Evolutionary conservation across 2,113 vertebrate species (phyloP).

Genomic region (Misgurnus mizolepis): DNA sequence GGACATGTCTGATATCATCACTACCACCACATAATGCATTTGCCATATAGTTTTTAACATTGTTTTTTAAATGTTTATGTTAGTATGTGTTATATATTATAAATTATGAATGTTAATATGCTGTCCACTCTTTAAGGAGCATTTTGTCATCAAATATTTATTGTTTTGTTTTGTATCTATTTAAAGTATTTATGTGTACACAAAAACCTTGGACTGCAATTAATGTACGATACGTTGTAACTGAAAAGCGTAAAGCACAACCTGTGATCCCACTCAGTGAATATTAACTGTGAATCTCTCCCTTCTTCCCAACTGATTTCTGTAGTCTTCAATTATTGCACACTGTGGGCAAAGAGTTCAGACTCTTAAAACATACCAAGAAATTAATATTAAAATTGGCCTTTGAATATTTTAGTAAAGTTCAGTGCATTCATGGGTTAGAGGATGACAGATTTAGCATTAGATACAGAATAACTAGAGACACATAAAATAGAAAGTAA

Average conservation of each 20-base stretch:
- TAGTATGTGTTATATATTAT: no score
- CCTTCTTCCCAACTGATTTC: background rate
- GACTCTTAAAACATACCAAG: constrained; percentile 37
- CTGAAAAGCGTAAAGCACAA: background rate
- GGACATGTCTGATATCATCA: no score
- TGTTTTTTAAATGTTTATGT: no score
- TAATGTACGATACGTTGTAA: background rate
- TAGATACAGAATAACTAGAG: constrained; percentile 16
- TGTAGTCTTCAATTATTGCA: constrained; percentile 17
- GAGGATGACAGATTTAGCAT: constrained; percentile 7
- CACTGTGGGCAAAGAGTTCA: background rate
- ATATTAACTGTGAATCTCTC: background rate
- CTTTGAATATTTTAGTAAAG: constrained; percentile 36
- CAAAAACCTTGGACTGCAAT: background rate
- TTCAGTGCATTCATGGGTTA: constrained; percentile 13
- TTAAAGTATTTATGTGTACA: background rate
- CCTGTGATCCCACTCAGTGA: constrained; percentile 9
- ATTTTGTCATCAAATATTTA: constrained; percentile 15
- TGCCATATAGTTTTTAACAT: no score
- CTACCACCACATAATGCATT: no score
- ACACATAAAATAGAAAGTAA: constrained; percentile 11
- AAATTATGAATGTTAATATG: no score
- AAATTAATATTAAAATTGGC: constrained; percentile 37
- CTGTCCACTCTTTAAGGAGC: background rate
- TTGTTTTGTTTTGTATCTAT: background rate